Conservation (phyloP, 2,888 invertebrate genomes). For the Terebella lapidaria region DNA sequence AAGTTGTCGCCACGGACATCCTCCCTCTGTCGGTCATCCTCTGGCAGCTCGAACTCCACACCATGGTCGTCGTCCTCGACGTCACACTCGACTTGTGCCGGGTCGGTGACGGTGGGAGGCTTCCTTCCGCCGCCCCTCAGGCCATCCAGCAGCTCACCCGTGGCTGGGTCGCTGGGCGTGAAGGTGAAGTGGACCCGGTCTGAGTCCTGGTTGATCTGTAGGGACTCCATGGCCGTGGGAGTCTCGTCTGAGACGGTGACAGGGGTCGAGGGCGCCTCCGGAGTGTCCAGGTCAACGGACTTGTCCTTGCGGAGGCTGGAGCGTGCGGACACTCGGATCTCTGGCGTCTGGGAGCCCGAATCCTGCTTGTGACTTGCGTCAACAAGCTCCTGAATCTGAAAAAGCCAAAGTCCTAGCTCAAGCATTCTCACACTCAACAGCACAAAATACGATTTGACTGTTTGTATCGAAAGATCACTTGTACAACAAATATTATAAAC, state of each 20-base stretch:
- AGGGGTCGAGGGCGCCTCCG: too few relatives aligned
- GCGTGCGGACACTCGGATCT: neutral
- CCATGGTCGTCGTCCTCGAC: too few relatives aligned
- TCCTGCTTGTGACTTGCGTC: neutral
- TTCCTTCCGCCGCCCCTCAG: neutral
- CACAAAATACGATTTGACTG: too few relatives aligned
- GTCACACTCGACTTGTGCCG: too few relatives aligned
- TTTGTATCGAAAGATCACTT: too few relatives aligned
- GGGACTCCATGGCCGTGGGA: neutral
- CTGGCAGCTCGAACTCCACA: too few relatives aligned
- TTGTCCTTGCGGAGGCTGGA: neutral
- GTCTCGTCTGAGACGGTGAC: neutral
- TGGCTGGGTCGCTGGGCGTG: conserved; percentile 5
- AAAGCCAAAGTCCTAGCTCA: neutral
- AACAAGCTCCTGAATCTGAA: conserved; percentile 5
- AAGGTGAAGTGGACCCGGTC: conserved; percentile 19
- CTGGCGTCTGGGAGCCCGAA: neutral
- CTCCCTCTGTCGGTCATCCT: too few relatives aligned
- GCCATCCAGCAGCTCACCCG: neutral
- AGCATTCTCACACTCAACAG: too few relatives aligned
- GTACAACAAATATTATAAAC: too few relatives aligned
- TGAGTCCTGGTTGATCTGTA: neutral
- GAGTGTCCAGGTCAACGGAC: neutral
- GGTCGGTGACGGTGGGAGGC: conserved; percentile 7
- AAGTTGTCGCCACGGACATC: too few relatives aligned